These are phyloP conservation scores for Volucella zonaria DNA, from an alignment of 2,888 invertebrate species.

Conservation along the genomic window DNA sequence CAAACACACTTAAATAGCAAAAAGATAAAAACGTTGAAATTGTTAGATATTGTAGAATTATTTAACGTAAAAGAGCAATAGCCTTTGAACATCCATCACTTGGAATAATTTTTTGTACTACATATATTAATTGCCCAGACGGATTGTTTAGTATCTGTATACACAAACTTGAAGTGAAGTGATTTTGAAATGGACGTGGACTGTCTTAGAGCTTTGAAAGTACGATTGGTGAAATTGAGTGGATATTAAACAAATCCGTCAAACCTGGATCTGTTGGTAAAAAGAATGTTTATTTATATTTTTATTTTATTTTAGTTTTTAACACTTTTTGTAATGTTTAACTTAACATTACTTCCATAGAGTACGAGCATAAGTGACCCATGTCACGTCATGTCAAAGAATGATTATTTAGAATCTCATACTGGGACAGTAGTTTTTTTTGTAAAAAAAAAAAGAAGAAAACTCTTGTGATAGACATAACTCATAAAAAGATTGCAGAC, in stretches of 20 bases:
- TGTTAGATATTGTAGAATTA: conserved; percentile 13
- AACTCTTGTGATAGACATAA: too few relatives aligned
- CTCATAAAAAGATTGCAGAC: too few relatives aligned
- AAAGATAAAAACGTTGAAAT: conserved; percentile 4
- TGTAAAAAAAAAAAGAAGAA: too few relatives aligned
- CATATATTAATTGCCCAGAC: conserved; percentile 33
- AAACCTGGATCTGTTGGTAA: background rate
- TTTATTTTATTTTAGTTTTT: too few relatives aligned
- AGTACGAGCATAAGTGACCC: too few relatives aligned
- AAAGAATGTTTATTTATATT: background rate
- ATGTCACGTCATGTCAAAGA: too few relatives aligned
- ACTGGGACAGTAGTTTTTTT: too few relatives aligned
- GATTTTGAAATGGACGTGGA: conserved; percentile 6
- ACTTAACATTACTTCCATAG: too few relatives aligned
- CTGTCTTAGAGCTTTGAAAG: conserved; percentile 6
- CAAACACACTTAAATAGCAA: background rate
- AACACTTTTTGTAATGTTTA: background rate
- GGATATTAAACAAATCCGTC: conserved; percentile 2
- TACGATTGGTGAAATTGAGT: conserved; percentile 17
- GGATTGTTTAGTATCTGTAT: background rate
- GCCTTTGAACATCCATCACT: conserved; percentile 35
- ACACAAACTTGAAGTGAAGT: background rate
- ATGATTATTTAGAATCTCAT: too few relatives aligned
- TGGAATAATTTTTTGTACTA: background rate
- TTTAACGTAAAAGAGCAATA: conserved; percentile 32